Evolutionary conservation across 2,113 vertebrate species (phyloP).

Genomic region (Eulemur rufifrons): DNA sequence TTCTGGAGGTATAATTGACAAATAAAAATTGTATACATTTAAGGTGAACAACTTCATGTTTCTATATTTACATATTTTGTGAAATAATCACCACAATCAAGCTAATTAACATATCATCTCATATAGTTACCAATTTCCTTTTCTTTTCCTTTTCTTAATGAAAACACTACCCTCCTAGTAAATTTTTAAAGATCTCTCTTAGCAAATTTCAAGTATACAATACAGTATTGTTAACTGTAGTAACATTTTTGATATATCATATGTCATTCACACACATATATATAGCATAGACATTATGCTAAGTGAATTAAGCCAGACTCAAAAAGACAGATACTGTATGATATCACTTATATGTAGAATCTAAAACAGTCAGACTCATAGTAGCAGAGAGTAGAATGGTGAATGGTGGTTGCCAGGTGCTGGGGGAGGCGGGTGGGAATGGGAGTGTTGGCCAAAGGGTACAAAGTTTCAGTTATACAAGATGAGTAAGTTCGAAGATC

Average conservation of each 20-base stretch:
- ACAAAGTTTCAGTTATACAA: background rate
- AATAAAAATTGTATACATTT: background rate
- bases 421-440: fast-evolving
- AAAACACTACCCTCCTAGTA: background rate
- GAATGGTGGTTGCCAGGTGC: background rate
- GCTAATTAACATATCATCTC: background rate
- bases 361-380: background rate
- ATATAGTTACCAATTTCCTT: background rate
- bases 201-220: background rate
- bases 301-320: background rate
- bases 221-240: background rate
- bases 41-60: background rate
- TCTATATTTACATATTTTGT: background rate
- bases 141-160: background rate
- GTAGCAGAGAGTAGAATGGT: background rate
- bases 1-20: background rate
- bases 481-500: background rate
- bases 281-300: background rate
- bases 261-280: background rate
- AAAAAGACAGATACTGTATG: background rate
- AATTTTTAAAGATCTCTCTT: background rate
- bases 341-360: background rate
- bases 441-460: background rate
- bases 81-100: background rate
- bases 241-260: background rate